Evolutionary conservation across 2,113 vertebrate species (phyloP).

Genomic region (Tympanuchus pallidicinctus): DNA sequence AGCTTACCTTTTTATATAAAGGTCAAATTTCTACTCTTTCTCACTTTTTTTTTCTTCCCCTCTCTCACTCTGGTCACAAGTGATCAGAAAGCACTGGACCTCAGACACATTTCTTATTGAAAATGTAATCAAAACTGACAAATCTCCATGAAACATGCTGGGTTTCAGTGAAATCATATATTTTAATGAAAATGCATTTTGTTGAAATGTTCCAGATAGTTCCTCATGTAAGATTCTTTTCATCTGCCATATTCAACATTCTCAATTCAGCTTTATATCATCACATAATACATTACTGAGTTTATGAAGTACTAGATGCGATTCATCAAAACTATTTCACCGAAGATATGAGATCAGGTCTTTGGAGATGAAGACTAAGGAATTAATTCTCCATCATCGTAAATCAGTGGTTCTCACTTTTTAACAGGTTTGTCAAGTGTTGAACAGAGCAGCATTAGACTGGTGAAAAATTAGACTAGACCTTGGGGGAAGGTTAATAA

Average conservation of each 20-base stretch:
- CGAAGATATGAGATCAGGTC: not conserved
- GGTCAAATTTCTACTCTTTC: not conserved
- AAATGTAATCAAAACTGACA: slow-evolving; percentile 28
- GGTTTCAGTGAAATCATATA: not conserved
- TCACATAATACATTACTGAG: not conserved
- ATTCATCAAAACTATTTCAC: not conserved
- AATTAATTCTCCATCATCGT: not conserved
- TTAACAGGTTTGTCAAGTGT: not conserved
- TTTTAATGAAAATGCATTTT: slow-evolving; percentile 23
- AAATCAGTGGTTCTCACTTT: not conserved
- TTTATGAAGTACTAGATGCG: not conserved
- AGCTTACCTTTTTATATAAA: not conserved
- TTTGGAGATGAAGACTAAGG: not conserved
- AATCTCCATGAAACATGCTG: not conserved
- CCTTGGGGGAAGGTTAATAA: slow-evolving; percentile 61
- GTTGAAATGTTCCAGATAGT: not conserved
- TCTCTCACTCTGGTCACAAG: not conserved
- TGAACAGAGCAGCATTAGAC: not conserved
- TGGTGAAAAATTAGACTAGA: not conserved
- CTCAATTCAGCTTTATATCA: not conserved
- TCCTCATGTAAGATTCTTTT: not conserved
- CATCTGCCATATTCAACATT: not conserved
- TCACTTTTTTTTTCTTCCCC: not conserved
- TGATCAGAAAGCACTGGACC: not conserved
- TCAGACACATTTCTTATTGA: not conserved